Conservation (phyloP, 2,888 invertebrate species). For the Ophonus ardosiacus region DNA sequence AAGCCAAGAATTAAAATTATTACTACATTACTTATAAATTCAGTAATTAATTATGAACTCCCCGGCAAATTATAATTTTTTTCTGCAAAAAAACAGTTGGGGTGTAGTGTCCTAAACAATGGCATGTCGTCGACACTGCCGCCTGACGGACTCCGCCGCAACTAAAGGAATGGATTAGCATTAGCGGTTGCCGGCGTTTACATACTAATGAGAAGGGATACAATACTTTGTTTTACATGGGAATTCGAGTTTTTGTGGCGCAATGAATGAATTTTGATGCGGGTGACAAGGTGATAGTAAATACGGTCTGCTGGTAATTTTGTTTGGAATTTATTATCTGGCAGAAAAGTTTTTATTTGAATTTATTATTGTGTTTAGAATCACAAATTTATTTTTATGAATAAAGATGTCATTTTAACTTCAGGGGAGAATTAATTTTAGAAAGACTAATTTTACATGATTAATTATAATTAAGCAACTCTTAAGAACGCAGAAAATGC, state of each 20-base stretch:
- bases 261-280: slow-evolving; percentile 48
- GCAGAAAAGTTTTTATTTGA: slow-evolving; percentile 38
- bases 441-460: not conserved
- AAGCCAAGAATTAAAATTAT: no score
- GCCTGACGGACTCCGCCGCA: not conserved
- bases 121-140: not conserved
- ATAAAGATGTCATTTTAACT: slow-evolving; percentile 14
- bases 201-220: slow-evolving; percentile 41
- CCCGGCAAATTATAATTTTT: no score
- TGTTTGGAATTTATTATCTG: slow-evolving; percentile 21
- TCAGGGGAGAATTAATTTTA: slow-evolving; percentile 3
- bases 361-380: slow-evolving; percentile 40
- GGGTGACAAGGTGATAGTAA: slow-evolving; percentile 3
- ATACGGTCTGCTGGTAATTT: slow-evolving; percentile 13
- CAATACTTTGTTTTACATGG: slow-evolving; percentile 52
- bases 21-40: not conserved
- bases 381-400: slow-evolving; percentile 38
- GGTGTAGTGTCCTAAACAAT: not conserved
- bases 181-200: slow-evolving; percentile 36
- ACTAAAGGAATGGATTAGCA: slow-evolving; percentile 45
- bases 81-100: not conserved
- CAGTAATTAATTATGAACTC: no score
- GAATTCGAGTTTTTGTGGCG: slow-evolving; percentile 30
- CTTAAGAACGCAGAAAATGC: not conserved
- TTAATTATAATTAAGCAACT: slow-evolving; percentile 14